phyloP scores from a whole-genome alignment of 1,140 invertebrate species.

The Bombus sibiricus region DNA sequence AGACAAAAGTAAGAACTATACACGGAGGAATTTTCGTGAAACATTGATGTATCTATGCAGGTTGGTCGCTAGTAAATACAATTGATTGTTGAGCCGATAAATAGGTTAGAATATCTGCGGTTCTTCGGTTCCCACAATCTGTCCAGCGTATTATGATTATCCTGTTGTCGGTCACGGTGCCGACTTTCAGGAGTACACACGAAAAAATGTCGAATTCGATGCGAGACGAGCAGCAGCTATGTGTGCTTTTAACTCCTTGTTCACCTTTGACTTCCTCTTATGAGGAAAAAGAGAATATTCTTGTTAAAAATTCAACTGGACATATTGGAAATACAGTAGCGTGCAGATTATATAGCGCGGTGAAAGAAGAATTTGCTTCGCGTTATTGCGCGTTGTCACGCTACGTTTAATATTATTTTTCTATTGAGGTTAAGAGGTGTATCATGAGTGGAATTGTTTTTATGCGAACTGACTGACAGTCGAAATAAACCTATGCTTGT shows the following conservation, averaged over 20 bases:
- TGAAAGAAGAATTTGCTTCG: background rate
- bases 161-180: background rate
- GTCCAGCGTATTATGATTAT: slow-evolving; percentile 27
- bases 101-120: slow-evolving; percentile 24
- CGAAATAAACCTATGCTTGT: background rate
- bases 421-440: background rate
- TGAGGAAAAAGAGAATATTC: background rate
- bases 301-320: background rate
- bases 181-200: background rate
- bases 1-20: background rate
- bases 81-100: background rate
- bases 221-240: background rate
- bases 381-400: background rate
- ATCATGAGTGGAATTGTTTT: background rate
- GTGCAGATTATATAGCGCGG: background rate
- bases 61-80: background rate
- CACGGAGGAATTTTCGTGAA: background rate
- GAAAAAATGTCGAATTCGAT: slow-evolving; percentile 29
- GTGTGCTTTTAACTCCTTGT: background rate
- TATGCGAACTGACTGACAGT: background rate
- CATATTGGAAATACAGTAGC: background rate
- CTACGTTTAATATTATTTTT: background rate
- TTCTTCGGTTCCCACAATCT: slow-evolving; percentile 31
- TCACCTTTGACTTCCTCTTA: background rate
- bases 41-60: background rate